Evolutionary conservation across 2,888 invertebrate genomes (phyloP), one percentile per base, ranked within the genome.

Genomic region (Lasioglossum pauxillum): DNA sequence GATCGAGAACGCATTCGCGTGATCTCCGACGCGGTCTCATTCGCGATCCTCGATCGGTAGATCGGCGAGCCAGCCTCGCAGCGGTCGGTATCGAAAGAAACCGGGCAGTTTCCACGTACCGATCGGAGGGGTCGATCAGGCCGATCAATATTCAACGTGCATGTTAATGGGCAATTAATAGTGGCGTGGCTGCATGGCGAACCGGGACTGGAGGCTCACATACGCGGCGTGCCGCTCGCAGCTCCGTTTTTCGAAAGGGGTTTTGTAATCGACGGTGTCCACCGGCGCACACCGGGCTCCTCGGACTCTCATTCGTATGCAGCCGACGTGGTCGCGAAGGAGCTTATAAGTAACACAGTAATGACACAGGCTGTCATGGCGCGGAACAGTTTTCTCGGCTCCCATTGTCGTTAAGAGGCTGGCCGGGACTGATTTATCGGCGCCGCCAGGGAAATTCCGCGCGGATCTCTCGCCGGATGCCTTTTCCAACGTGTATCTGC

Each of bases 301-400:
- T 35, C 44, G 84, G 77, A 41, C 19, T 35, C 90, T 91, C 91
- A 91, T 93, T 93, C 81, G 91, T 93, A 94, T 93, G 93, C 93
- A 85, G 86, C 76, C 74, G 87, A 88, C 92, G 94, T 90, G 82
- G 84, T 75, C 89, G 88, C 90, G 90, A 87, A 89, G 91, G 87
- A 91, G 93, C 93, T 93, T 93, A 93, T 93, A 93, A 93, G 94
- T 93, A 94, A 93, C 93, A 83, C 92, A 91, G 93, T 94, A 94
- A 93, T 94, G 94, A 94, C 94, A 92, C 90, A 92, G 89, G 89
- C 93, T 93, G 94, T 94, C 94, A 93, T 93, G 93, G 90, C 90
- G 88, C 88, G 88, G 90, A 90, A 93, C 91, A 93, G 89, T 93
- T 93, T 93, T 93, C 93, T 93, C 91, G 86, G 90, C 89, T 90